These are phyloP conservation scores for Drosophila mimetica DNA, from an alignment of 2,888 invertebrate species.

Conservation along the genomic window DNA sequence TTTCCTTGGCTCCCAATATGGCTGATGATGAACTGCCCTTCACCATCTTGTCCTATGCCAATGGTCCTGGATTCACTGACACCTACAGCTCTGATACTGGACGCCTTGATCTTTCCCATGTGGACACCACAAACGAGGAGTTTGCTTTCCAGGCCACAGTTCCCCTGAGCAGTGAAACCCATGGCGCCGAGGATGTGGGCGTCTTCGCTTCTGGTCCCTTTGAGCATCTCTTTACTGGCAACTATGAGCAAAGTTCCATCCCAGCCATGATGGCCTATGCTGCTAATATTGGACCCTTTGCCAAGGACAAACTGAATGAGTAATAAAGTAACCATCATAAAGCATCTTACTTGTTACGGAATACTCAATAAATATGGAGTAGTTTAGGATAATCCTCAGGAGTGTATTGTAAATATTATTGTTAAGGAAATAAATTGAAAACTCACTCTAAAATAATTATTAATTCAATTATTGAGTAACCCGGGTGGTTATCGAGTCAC, in stretches of 20 bases:
- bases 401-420: not conserved
- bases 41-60: slow-evolving; percentile 90
- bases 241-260: slow-evolving; percentile 91
- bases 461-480: too few species aligned
- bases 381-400: slow-evolving; percentile 5
- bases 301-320: slow-evolving; percentile 45
- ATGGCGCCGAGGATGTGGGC: slow-evolving; percentile 91
- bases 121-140: slow-evolving; percentile 59
- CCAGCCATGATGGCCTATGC: slow-evolving; percentile 90
- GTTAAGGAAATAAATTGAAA: not conserved
- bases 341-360: slow-evolving; percentile 11
- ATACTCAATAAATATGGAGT: slow-evolving; percentile 17
- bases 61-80: slow-evolving; percentile 88
- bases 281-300: slow-evolving; percentile 87
- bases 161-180: slow-evolving; percentile 88
- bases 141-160: slow-evolving; percentile 86
- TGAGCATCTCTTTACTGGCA: slow-evolving; percentile 91
- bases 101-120: slow-evolving; percentile 63
- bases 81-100: slow-evolving; percentile 60
- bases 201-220: slow-evolving; percentile 91
- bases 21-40: slow-evolving; percentile 87
- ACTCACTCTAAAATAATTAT: not conserved
- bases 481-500: too few species aligned
- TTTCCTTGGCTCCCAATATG: slow-evolving; percentile 85
- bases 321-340: not conserved